Percentiles rank a stretch among this genome's conserved stretches.
These are phyloP conservation scores for Pipistrellus pipistrellus DNA, from an alignment of 2,797 vertebrate genomes.

Conservation along the genomic window DNA sequence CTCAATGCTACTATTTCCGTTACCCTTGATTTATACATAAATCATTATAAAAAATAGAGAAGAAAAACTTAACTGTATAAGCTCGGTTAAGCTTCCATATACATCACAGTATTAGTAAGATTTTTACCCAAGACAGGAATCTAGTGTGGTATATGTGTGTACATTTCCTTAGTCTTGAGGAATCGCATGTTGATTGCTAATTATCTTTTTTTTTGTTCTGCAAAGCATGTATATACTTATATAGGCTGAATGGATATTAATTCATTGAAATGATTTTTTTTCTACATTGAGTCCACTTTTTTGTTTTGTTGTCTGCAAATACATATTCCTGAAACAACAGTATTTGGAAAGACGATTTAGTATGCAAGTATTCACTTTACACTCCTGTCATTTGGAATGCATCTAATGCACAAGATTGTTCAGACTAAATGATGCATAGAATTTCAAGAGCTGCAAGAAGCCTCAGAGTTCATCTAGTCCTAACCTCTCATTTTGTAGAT, in stretches of 20 bases:
- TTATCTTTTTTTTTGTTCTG: background rate
- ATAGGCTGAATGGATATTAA: background rate
- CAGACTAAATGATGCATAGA: constrained; percentile 53
- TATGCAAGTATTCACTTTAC: constrained; percentile 33
- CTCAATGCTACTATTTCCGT: background rate
- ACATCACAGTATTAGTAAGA: background rate
- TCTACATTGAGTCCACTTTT: background rate
- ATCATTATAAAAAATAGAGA: background rate
- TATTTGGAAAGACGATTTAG: constrained; percentile 48
- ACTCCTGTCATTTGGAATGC: background rate
- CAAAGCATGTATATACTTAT: background rate
- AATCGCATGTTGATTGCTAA: constrained; percentile 9
- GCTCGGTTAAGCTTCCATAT: background rate
- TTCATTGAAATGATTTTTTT: background rate
- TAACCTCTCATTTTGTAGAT: constrained; percentile 69
- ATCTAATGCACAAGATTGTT: constrained; percentile 59
- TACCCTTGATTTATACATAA: background rate
- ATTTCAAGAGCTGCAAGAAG: constrained; percentile 63
- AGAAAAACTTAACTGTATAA: background rate
- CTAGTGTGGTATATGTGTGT: background rate
- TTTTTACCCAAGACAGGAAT: constrained; percentile 1
- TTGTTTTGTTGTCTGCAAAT: background rate
- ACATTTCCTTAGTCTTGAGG: constrained; percentile 27
- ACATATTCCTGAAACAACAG: constrained; percentile 49
- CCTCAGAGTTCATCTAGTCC: constrained; percentile 44